Evolutionary conservation across 2,797 vertebrate species (phyloP), one percentile per base, ranked within the genome.

Genomic region (Lithobates sylvaticus): DNA sequence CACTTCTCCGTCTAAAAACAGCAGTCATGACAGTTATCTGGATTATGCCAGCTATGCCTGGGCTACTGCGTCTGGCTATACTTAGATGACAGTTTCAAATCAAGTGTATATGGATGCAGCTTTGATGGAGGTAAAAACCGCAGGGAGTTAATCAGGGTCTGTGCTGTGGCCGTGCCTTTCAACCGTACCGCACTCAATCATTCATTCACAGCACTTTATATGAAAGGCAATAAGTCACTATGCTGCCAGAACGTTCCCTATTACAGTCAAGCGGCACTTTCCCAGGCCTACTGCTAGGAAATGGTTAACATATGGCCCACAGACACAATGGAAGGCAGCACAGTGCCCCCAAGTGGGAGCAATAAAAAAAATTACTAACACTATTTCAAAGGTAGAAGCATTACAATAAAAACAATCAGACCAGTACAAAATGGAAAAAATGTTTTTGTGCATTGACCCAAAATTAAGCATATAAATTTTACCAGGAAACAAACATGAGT

Each of bases 1-100:
- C 89, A 89, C 91, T 92, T 93, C 94, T 92, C 91, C 89, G 95
- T 95, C 96, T 96, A 97, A 97, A 99, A 97, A 97, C 97, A 98
- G 97, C 96, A 97, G 96, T 95, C 90, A 95, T 89, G 93, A 95
- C 92, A 94, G 96, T 94, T 93, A 97, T 96, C 95, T 93, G 91
- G 94, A 94, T 94, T 93, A 98, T 95, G 96, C 94, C 93, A 98
- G 95, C 95, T 97, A 98, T 97, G 97, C 93, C 91, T 89, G 82
- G 88, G 89, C 93, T 91, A 90, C 92, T 88, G 93, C 94, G 94
- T 94, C 95, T 87, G 93, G 95, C 97, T 98, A 98, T 97, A 98
- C 96, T 97, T 97, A 97, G 97, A 95, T 93, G 94, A 93, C 93
- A 93, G 93, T 90, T 92, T 94, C 92, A 94, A 82, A 94, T 94